A percentile compares a stretch with the other conserved stretches of the same genome.
Conservation (phyloP, 2,113 vertebrate genomes). For the Ailuropoda melanoleuca region DNA sequence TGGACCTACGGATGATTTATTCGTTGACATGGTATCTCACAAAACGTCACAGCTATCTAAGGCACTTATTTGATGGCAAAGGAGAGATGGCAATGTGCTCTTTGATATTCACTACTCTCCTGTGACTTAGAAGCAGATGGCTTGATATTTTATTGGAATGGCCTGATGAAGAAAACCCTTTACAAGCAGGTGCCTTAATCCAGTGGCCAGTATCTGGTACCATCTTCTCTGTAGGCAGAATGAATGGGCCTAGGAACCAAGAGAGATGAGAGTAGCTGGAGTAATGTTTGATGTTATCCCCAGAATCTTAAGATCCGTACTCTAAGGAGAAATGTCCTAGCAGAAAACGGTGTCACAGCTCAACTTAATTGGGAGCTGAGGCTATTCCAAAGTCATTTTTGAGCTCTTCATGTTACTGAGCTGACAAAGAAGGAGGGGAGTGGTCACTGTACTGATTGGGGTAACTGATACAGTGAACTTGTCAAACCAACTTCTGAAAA, state of each 20-base stretch:
- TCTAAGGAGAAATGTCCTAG: neutral
- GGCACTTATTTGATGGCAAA: neutral
- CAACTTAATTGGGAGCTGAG: neutral
- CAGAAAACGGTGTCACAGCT: neutral
- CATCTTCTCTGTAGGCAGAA: neutral
- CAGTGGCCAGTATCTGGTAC: neutral
- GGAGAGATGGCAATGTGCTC: neutral
- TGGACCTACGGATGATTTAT: neutral
- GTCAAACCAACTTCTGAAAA: constrained; percentile 3
- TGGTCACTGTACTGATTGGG: neutral
- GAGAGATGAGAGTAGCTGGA: neutral
- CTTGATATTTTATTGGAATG: neutral
- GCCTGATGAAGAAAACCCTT: neutral
- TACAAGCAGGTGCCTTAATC: neutral
- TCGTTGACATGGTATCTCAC: neutral
- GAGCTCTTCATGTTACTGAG: neutral
- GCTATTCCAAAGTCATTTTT: neutral
- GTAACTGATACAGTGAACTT: neutral
- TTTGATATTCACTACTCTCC: neutral
- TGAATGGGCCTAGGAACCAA: neutral
- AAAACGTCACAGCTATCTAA: neutral
- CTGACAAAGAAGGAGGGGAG: neutral
- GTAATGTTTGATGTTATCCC: neutral
- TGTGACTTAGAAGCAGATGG: neutral
- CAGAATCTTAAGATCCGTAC: neutral